These are phyloP conservation scores for Meteorus sp. DNA, from an alignment of 1,140 invertebrate genomes.

Conservation along the genomic window DNA sequence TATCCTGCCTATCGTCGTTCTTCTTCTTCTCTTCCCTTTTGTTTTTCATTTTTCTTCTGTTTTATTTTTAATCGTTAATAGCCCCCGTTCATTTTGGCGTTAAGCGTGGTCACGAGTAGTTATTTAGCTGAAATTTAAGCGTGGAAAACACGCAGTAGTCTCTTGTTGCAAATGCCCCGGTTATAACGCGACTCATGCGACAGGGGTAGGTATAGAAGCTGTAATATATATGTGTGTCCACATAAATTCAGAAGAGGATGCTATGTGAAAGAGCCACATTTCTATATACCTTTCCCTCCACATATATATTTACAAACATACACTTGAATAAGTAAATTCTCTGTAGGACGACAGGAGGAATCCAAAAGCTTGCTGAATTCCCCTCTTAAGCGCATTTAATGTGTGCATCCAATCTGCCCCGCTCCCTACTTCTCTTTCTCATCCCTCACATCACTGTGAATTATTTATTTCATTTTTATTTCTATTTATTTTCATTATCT, in stretches of 20 bases:
- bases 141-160: constrained; percentile 32
- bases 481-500: not conserved
- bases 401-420: not conserved
- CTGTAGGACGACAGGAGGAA: constrained; percentile 22
- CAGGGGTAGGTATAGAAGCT: not conserved
- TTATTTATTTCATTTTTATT: constrained; percentile 20
- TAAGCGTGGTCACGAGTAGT: constrained; percentile 43
- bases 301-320: no score
- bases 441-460: not conserved
- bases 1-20: no score
- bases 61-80: constrained; percentile 55
- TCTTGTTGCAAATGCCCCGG: constrained; percentile 13
- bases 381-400: constrained; percentile 21
- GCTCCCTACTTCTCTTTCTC: no score
- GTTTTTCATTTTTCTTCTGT: constrained; percentile 31
- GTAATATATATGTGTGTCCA: no score
- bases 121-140: constrained; percentile 49
- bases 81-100: constrained; percentile 47
- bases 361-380: constrained; percentile 24
- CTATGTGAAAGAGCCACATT: constrained; percentile 16
- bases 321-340: constrained; percentile 28
- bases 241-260: no score
- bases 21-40: constrained; percentile 23
- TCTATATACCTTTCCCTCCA: constrained; percentile 1
- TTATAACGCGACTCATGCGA: not conserved